Evolutionary conservation across 2,113 vertebrate genomes (phyloP).

Genomic region (Genyomyrus donnyi): DNA sequence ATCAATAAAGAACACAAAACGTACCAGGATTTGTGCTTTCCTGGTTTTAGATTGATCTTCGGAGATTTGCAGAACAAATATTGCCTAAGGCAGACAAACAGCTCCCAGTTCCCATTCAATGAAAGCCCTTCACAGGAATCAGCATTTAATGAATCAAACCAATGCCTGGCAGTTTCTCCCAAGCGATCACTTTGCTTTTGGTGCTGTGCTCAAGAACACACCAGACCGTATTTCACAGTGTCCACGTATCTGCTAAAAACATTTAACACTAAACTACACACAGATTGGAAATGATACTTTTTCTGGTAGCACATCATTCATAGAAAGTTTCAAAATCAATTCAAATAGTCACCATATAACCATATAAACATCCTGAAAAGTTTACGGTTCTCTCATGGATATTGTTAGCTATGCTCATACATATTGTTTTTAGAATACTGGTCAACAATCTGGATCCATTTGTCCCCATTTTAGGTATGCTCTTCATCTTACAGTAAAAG

Average conservation of each 20-base stretch:
- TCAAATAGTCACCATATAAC: neutral
- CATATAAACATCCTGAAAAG: neutral
- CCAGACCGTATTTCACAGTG: neutral
- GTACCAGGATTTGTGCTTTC: conserved; percentile 53
- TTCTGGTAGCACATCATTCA: neutral
- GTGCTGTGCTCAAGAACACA: conserved; percentile 43
- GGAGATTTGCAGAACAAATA: conserved; percentile 61
- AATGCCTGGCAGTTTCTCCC: conserved; percentile 78
- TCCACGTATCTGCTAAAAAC: neutral
- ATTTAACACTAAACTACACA: neutral
- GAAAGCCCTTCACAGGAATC: conserved; percentile 76
- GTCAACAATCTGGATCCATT: neutral
- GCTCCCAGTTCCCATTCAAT: conserved; percentile 62
- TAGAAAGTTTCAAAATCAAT: neutral
- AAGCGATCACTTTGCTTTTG: conserved; percentile 64
- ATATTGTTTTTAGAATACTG: neutral
- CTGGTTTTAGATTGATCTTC: conserved; percentile 37
- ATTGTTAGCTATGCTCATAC: neutral
- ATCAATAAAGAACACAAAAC: conserved; percentile 62
- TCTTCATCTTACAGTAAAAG: neutral
- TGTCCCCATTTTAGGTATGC: neutral
- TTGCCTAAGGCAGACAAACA: conserved; percentile 61
- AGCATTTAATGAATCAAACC: conserved; percentile 78
- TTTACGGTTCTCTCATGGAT: neutral
- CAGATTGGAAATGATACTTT: neutral